Evolutionary conservation across 2,113 vertebrate genomes (phyloP), one percentile per base, ranked within the genome.

Genomic region (Gallinago undulata): DNA sequence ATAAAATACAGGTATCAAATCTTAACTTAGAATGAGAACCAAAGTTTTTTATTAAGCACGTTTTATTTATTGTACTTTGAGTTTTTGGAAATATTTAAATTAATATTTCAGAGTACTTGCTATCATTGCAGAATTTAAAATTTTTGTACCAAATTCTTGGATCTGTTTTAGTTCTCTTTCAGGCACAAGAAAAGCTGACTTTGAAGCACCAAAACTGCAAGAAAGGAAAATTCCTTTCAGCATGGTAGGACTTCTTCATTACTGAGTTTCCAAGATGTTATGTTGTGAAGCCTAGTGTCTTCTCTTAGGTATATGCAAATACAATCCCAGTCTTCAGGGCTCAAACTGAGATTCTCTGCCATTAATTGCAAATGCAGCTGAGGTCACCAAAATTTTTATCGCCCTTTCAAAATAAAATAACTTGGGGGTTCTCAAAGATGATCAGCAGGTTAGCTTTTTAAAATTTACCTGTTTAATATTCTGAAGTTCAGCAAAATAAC

Each of bases 81-180:
- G 18, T 22, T 82, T 67, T 81, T 90, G 35, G 51, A 59, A 72
- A 30, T 35, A 12, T 6, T 80, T 67, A 13, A 45, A 15, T 57
- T 30, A 37, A 19, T 72, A 37, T 41, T 60, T 63, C 11, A 25
- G 41, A 67, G 25, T 30, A 62, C n/a, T 43, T 3, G 1, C 9
- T 69, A 13, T 50, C 43, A 21, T 13, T 60, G 51, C 39, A 75
- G 11, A 82, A 24, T 31, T 79, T 55, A 6, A 80, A 74, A 19
- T 13, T 7, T 21, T 31, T 59, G n/a, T 88, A 41, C 8, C 2
- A 87, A 67, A 56, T 39, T 45, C 27, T 89, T 1, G 57, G 23
- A 19, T 96, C 24, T 77, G n/a, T 88, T 90, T 83, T 28, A 97
- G 94, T 80, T 91, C 57, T 73, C 73, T 92, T 79, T 68, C 89